Base-by-base conservation (phyloP, 2,797 vertebrate species). In the Mico argentatus region DNA sequence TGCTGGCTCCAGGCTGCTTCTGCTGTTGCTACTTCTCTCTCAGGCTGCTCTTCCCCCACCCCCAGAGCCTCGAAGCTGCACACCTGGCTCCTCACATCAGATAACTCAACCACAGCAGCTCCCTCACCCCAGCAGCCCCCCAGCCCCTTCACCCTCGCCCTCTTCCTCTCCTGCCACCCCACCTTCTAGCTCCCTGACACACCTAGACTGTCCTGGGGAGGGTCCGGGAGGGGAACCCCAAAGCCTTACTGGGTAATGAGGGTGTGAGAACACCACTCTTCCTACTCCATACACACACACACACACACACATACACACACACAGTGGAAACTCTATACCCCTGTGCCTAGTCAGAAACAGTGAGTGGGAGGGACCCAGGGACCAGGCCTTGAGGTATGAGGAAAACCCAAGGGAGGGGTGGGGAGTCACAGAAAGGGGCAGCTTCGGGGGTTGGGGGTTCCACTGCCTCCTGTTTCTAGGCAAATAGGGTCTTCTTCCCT, bases 31-130 rank as follows among this genome's bases (percentile, higher is more conserved):
- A 73, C 87, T 80, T 89, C 70, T 27, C 36, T 61, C 87, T 91
- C 59, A 5, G 90, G 59, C 81, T 13, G 85, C 77, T 75, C 81
- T 80, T 82, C 52, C 95, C 86, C 96, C 88, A 80, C 91, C 89
- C 90, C 52, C 93, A 12, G 61, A 91, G 77, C 59, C 76, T 72
- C 19, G 17, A 44, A 85, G 57, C 95, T 46, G 46, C 91, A 87
- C 97, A 98, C 97, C 97, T 98, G 97, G 96, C 83, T 94, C 88
- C 52, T 94, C 93, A 94, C 96, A 97, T 98, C 98, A 98, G 98
- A 97, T 97, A 97, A 98, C 94, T 48, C 73, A 46, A 97, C 97
- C 97, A 95, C 95, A 97, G 92, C 77, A 39, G 70, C 79, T 96
- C 97, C 90, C 92, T 83, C 36, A 7, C 83, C 79, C 87, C 27